Evolutionary conservation across 1,140 invertebrate genomes (phyloP).

Genomic region (Pararge aegeria): DNA sequence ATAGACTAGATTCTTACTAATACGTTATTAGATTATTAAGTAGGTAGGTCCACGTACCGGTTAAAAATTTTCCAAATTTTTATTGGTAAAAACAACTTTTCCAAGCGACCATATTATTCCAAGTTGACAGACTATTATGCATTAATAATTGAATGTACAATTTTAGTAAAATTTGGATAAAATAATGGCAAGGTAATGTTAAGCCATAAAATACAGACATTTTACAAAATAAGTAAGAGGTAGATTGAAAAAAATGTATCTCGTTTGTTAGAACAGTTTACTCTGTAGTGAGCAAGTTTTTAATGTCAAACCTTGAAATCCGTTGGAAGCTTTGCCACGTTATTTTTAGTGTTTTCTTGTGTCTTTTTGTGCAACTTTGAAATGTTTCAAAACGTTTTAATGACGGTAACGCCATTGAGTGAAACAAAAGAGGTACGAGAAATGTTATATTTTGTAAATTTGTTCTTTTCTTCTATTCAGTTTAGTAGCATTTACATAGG

Average conservation of each 20-base stretch:
- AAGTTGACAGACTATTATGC: too few relatives aligned
- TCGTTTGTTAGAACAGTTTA: background rate
- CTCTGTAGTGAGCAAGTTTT: background rate
- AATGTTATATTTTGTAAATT: background rate
- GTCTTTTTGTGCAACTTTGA: background rate
- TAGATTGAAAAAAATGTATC: background rate
- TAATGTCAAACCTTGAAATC: slow-evolving; percentile 1
- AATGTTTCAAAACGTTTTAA: slow-evolving; percentile 49
- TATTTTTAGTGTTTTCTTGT: background rate
- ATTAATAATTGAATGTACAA: too few relatives aligned
- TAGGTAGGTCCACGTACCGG: too few relatives aligned
- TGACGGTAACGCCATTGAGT: slow-evolving; percentile 41
- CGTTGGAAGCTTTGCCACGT: slow-evolving; percentile 5
- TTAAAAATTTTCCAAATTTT: too few relatives aligned
- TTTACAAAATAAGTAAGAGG: background rate
- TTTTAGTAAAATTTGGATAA: too few relatives aligned
- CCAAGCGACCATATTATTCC: too few relatives aligned
- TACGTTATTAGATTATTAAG: too few relatives aligned
- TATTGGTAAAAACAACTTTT: too few relatives aligned
- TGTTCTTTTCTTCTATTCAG: background rate
- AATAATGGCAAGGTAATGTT: too few relatives aligned
- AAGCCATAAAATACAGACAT: too few relatives aligned
- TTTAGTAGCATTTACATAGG: background rate
- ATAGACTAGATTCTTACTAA: too few relatives aligned
- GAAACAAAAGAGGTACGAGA: slow-evolving; percentile 46